Evolutionary conservation across 2,888 invertebrate genomes (phyloP), one percentile per base, ranked within the genome.

Genomic region (Rhaphigaster nebulosa): DNA sequence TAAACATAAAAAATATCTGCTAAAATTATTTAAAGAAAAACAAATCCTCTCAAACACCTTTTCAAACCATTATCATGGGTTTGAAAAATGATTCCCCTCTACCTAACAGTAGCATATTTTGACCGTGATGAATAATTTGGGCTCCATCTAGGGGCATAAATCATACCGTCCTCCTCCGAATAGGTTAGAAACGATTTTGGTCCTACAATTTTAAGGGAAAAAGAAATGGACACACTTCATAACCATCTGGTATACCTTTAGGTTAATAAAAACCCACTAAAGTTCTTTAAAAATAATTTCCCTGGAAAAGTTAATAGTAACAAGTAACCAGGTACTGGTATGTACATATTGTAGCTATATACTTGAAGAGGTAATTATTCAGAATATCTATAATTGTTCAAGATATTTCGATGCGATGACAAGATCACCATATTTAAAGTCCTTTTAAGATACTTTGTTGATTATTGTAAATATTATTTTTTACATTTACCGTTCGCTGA

Each of bases 101-200:
- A 34, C n/a, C 34, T 76, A 76, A 76, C 65, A 65, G 38, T 38
- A 38, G 70, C 38, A 34, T 34, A 76, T 76, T 76, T 76, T 76
- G 70, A 76, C 34, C 10, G 38, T 76, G 70, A 76, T 76, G 70
- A 38, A 76, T 76, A 76, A 76, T 76, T 76, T 76, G 5, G 38
- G 20, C 70, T 76, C 70, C 38, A 76, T 38, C 70, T 76, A 23
- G 70, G 23, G 70, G 34, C 70, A 76, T 76, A 76, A 76, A 76
- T 76, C 70, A 76, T 38, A 76, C 18, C 70, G 18, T 20, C 38
- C 38, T 29, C 29, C 70, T 10, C 23, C 70, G 38, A 76, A 76
- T 38, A 76, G 70, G 70, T 76, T 76, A 76, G 38, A 76, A 65
- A 65, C 65, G 65, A 29, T 65, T 65, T 65, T 65, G 65, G 34